Evolutionary conservation across 1,140 invertebrate species (phyloP).

Genomic region (Hermatobates lingyangjiaoensis): DNA sequence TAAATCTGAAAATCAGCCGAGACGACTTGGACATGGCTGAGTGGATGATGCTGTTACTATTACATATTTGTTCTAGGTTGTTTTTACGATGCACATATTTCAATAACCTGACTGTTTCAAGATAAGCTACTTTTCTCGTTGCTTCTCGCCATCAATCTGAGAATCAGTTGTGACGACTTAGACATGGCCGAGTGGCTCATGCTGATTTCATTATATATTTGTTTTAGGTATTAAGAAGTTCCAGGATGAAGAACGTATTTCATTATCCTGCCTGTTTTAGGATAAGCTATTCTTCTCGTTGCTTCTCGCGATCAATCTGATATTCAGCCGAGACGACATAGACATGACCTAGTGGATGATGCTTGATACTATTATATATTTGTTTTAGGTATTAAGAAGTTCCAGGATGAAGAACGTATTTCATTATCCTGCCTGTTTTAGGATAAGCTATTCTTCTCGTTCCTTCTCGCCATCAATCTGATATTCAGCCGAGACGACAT

Average conservation of each 20-base stretch:
- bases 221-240: too few species aligned
- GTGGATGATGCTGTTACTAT: constrained; percentile 80
- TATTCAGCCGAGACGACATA: constrained; percentile 48
- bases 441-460: constrained; percentile 78
- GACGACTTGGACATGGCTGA: constrained; percentile 44
- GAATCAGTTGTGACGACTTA: constrained; percentile 48
- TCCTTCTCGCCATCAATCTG: constrained; percentile 66
- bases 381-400: too few species aligned
- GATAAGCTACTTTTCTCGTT: constrained; percentile 82
- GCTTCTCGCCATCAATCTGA: constrained; percentile 61
- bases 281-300: constrained; percentile 82
- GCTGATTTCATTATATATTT: too few species aligned
- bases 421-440: too few species aligned
- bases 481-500: constrained; percentile 48
- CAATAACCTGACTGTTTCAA: too few species aligned
- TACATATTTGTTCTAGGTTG: too few species aligned
- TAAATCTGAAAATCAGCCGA: constrained; percentile 60
- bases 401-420: too few species aligned
- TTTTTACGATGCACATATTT: too few species aligned
- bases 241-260: too few species aligned
- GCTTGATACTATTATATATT: too few species aligned
- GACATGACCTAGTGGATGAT: constrained; percentile 65
- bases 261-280: too few species aligned
- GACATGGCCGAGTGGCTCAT: constrained; percentile 54
- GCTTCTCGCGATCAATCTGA: constrained; percentile 61